Percentiles rank a stretch among this genome's conserved stretches.
Evolutionary conservation across 2,113 vertebrate species (phyloP).

Genomic region (Halichoerus grypus): DNA sequence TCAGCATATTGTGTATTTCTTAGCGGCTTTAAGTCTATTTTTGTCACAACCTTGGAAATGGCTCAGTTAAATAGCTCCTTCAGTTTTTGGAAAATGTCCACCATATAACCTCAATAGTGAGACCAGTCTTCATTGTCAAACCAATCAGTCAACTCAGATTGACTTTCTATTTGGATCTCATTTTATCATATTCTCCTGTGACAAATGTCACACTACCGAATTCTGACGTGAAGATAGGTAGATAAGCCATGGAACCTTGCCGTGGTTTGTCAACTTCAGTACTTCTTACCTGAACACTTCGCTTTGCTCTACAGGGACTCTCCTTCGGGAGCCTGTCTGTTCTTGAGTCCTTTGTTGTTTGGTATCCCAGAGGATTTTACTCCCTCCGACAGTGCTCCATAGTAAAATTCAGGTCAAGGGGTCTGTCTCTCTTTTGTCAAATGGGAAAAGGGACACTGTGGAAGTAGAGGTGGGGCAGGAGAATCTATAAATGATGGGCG

Average conservation of each 20-base stretch:
- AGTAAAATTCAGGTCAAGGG: not conserved
- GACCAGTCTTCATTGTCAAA: not conserved
- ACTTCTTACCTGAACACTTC: not conserved
- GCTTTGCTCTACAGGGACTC: not conserved
- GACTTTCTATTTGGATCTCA: not conserved
- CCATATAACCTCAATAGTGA: not conserved
- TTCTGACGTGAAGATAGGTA: not conserved
- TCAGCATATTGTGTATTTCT: not conserved
- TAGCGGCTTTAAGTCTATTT: not conserved
- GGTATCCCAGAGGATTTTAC: not conserved
- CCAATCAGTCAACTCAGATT: not conserved
- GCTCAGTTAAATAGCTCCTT: not conserved
- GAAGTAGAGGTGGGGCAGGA: not conserved
- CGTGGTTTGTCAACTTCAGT: not conserved
- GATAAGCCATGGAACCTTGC: not conserved
- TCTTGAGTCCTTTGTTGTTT: slow-evolving; percentile 15
- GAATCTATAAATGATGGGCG: not conserved
- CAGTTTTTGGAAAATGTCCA: not conserved
- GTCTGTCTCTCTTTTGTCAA: not conserved
- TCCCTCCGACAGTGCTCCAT: not conserved
- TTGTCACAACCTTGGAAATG: not conserved
- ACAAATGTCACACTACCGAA: not conserved
- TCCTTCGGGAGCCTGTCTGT: not conserved
- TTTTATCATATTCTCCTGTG: not conserved
- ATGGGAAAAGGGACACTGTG: not conserved